Evolutionary conservation across 1,140 invertebrate genomes (phyloP).

Genomic region (Temnothorax nylanderi): DNA sequence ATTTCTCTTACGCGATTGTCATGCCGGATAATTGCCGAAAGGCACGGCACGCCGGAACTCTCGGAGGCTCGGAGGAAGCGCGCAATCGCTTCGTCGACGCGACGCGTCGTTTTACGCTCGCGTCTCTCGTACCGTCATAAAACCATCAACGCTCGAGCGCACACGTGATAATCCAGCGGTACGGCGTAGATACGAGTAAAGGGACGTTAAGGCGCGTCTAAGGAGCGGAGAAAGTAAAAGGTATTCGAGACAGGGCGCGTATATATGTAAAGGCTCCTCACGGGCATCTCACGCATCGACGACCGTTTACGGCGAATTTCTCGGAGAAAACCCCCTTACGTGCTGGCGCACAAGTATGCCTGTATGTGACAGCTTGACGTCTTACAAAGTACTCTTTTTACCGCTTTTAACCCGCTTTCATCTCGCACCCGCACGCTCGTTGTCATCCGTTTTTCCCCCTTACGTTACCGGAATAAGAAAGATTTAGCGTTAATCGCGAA

Average conservation of each 20-base stretch:
- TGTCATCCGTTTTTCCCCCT: constrained; percentile 5
- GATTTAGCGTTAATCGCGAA: constrained; percentile 74
- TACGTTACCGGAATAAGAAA: constrained; percentile 38
- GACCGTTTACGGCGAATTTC: constrained; percentile 68
- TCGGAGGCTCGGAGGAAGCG: neutral
- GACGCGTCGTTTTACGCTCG: constrained; percentile 5
- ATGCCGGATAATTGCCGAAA: constrained; percentile 60
- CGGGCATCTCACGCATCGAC: constrained; percentile 24
- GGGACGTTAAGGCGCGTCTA: neutral
- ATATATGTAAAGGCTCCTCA: neutral
- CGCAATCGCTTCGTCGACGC: neutral
- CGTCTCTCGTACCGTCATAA: constrained; percentile 40
- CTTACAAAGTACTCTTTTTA: constrained; percentile 64
- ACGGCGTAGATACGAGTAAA: constrained; percentile 14
- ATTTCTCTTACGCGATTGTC: constrained; percentile 37
- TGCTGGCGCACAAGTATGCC: constrained; percentile 36
- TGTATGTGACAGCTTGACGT: constrained; percentile 70
- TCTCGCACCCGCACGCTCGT: neutral
- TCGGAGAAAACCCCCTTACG: constrained; percentile 46
- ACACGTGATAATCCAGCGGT: constrained; percentile 51
- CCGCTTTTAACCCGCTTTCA: constrained; percentile 46
- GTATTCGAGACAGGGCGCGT: constrained; percentile 35
- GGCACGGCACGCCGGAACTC: neutral
- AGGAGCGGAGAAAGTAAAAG: constrained; percentile 43
- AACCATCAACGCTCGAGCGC: constrained; percentile 43